Conservation (phyloP, 2,888 invertebrate genomes). For the Habrosyne pyritoides region DNA sequence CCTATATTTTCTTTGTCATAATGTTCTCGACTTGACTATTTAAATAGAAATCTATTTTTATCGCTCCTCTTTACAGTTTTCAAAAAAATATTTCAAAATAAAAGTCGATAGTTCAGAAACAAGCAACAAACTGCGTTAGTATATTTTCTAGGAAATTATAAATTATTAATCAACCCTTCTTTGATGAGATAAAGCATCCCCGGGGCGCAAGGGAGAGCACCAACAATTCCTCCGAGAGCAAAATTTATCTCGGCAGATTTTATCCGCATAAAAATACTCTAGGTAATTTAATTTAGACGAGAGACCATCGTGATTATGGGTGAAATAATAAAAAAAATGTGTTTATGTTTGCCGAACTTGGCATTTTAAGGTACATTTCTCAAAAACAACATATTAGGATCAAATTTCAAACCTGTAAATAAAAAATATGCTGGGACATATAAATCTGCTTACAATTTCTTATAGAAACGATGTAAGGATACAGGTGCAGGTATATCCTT, state of each 20-base stretch:
- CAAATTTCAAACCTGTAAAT: too few species aligned
- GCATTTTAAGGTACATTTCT: background rate
- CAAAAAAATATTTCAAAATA: background rate
- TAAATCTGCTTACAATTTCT: too few species aligned
- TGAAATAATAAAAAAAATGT: background rate
- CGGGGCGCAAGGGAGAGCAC: background rate
- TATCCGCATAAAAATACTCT: background rate
- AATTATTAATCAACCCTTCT: slow-evolving; percentile 1
- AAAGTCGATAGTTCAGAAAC: background rate
- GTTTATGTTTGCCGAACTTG: background rate
- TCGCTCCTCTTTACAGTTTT: background rate
- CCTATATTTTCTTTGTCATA: too few species aligned
- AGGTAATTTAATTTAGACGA: slow-evolving; percentile 11
- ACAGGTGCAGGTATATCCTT: too few species aligned
- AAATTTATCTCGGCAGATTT: background rate
- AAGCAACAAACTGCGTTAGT: background rate
- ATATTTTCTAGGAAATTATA: background rate
- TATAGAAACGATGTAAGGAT: too few species aligned
- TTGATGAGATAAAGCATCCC: background rate
- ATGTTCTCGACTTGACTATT: too few species aligned
- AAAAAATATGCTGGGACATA: too few species aligned
- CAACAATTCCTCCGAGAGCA: slow-evolving; percentile 8
- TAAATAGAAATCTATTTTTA: background rate
- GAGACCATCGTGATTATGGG: slow-evolving; percentile 18
- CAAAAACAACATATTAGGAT: too few species aligned